Base-by-base conservation (phyloP, 1,140 invertebrate species). In the Littorina saxatilis region DNA sequence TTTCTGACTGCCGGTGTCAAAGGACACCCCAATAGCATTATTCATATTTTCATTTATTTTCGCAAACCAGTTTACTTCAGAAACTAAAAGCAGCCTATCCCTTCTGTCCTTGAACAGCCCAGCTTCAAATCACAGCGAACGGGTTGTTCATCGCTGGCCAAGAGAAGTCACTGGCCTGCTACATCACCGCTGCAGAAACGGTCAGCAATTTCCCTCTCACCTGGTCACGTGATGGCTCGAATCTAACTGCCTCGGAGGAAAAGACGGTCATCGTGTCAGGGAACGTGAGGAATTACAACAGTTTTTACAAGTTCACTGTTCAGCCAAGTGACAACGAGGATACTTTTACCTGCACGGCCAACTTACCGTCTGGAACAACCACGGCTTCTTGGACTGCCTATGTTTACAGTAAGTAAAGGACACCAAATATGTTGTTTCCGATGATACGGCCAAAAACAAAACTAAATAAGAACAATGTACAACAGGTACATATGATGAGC, bases 121-220 rank as follows among this genome's bases (percentile, higher is more conserved):
- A 73, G 43, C 40, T 43, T n/a, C 9, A 9, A 23, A 73, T 73
- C 70, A 39, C 27, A 11, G 70, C 40, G 4, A 52, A 47, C 70
- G 70, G 70, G 4, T 13, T 47, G 70, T 73, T 73, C 27, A 35
- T 73, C 29, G 70, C 50, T 39, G 70, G 70, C 7, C 5, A 27
- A n/a, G 40, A 47, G 40, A 73, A 73, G 40, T 50, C 70, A 23
- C 4, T 73, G 23, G 39, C 27, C 40, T 73, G 70, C 27, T 73
- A 73, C 70, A 50, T 73, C 70, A 50, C n/a, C 40, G 17, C 40
- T 11, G 39, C 70, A 29, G 70, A 73, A 29, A 73, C 40, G 4
- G 9, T 0, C 17, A 50, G 4, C 23, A 9, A 5, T 13, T 73
- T 73, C 40, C 70, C 70, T 5, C 39, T 73, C 23, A 29, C 70